A percentile compares a stretch with the other conserved stretches of the same genome.
Evolutionary conservation across 1,140 invertebrate species (phyloP).

Genomic region (Trissolcus basalis): DNA sequence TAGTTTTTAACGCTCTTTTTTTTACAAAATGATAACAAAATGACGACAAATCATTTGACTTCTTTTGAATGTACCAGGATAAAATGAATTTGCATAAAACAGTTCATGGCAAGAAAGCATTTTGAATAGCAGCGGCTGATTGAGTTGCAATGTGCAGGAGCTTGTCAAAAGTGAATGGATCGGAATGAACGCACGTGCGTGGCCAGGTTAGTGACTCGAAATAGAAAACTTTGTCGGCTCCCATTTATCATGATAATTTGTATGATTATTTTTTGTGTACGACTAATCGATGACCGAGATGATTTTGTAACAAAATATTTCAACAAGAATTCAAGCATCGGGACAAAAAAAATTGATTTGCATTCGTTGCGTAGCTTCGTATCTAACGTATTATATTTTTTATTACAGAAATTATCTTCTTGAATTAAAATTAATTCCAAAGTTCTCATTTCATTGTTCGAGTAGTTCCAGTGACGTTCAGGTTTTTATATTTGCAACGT

Average conservation of each 20-base stretch:
- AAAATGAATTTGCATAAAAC: conserved; percentile 47
- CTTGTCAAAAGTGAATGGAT: conserved; percentile 55
- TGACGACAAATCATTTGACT: conserved; percentile 8
- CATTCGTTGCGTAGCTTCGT: too few relatives aligned
- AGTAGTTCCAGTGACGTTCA: too few relatives aligned
- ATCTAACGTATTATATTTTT: too few relatives aligned
- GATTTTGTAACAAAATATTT: not conserved
- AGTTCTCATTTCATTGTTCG: not conserved
- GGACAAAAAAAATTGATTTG: too few relatives aligned
- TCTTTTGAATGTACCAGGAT: conserved; percentile 22
- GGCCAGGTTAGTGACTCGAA: conserved; percentile 39
- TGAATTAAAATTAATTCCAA: too few relatives aligned
- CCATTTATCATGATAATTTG: conserved; percentile 18
- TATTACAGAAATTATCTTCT: too few relatives aligned
- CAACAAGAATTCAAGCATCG: too few relatives aligned
- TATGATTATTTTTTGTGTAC: conserved; percentile 34
- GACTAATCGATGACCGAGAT: not conserved
- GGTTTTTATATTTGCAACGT: not conserved
- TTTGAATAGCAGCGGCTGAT: conserved; percentile 47
- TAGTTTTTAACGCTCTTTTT: not conserved
- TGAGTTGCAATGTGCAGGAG: conserved; percentile 36
- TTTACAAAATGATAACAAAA: too few relatives aligned
- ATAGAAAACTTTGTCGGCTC: conserved; percentile 50
- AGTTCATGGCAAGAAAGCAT: conserved; percentile 41
- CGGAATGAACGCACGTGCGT: conserved; percentile 51